Base-by-base conservation (phyloP, 1,140 invertebrate species). In the Nasonia giraulti region DNA sequence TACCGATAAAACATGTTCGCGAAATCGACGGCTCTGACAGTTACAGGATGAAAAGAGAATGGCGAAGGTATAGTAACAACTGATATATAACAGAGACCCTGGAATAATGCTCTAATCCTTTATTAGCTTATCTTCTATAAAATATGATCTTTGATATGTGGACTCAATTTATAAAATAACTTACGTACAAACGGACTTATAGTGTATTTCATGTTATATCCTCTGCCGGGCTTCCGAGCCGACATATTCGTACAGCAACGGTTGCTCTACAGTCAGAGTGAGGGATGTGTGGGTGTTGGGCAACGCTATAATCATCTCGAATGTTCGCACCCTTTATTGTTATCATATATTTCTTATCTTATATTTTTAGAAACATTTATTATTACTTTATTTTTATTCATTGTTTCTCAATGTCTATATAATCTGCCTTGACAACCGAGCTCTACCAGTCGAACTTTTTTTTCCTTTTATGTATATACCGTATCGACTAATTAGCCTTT, bases 121-220 rank as follows among this genome's bases (percentile, higher is more conserved):
- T 89, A 89, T 89, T 89, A 62, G 76, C 88, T 89, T 89, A 90
- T 86, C 76, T 50, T 88, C 89, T 90, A 90, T 87, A 90, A 90
- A 90, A 90, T 90, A 90, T 88, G 76, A 87, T 90, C 87, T 90
- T 89, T 89, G 90, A 90, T 90, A 90, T 90, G 90, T 90, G 87
- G 88, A 89, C 84, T 89, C 87, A 89, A n/a, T n/a, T n/a, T n/a
- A n/a, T n/a, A n/a, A n/a, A n/a, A n/a, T n/a, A 89, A 90, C 85
- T 89, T 90, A 89, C 88, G 87, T 88, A 89, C 85, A 90, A 89
- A 89, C 88, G 83, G 88, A 88, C 84, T 86, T 87, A 83, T 78
- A 50, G 79, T 86, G 83, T 55, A 69, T 85, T 33, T 66, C 7
- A 71, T 7, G 40, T 44, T 44, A 44, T 44, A 44, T 44, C 40